phyloP scores from a whole-genome alignment of 2,888 invertebrate genomes.

The Phoronis australis region DNA sequence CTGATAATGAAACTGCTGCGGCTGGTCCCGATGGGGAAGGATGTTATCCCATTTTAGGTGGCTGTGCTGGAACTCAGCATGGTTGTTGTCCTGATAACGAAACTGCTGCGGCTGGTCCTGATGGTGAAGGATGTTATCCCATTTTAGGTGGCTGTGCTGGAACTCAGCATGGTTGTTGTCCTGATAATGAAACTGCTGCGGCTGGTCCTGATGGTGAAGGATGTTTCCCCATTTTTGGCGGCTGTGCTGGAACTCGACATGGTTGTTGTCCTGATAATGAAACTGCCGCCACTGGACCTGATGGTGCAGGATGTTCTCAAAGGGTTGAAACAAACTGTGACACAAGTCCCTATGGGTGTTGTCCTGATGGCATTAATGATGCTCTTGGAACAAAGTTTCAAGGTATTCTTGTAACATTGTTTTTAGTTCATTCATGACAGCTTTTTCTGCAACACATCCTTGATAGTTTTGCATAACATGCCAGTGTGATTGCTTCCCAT shows the following conservation, averaged over 20 bases:
- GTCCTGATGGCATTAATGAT: slow-evolving; percentile 73
- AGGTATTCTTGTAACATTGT: too few species aligned
- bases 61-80: slow-evolving; percentile 51
- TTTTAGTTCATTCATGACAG: too few species aligned
- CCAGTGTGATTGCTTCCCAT: too few species aligned
- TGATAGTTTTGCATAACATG: too few species aligned
- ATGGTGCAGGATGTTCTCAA: too few species aligned
- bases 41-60: slow-evolving; percentile 7
- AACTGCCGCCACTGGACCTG: slow-evolving; percentile 76
- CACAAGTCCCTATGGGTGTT: slow-evolving; percentile 67
- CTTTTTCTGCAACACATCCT: too few species aligned
- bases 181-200: slow-evolving; percentile 71
- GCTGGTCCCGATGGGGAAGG: slow-evolving; percentile 68
- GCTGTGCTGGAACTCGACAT: slow-evolving; percentile 52
- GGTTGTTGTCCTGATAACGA: slow-evolving; percentile 58
- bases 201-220: slow-evolving; percentile 46
- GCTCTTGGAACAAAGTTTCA: slow-evolving; percentile 65
- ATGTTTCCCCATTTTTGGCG: not conserved
- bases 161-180: slow-evolving; percentile 82
- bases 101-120: slow-evolving; percentile 55
- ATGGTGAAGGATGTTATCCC: slow-evolving; percentile 69
- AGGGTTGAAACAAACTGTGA: too few species aligned
- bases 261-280: slow-evolving; percentile 83
- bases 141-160: slow-evolving; percentile 46
- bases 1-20: slow-evolving; percentile 74